Conservation (phyloP, 2,888 invertebrate genomes). For the Prenolepis imparis region DNA sequence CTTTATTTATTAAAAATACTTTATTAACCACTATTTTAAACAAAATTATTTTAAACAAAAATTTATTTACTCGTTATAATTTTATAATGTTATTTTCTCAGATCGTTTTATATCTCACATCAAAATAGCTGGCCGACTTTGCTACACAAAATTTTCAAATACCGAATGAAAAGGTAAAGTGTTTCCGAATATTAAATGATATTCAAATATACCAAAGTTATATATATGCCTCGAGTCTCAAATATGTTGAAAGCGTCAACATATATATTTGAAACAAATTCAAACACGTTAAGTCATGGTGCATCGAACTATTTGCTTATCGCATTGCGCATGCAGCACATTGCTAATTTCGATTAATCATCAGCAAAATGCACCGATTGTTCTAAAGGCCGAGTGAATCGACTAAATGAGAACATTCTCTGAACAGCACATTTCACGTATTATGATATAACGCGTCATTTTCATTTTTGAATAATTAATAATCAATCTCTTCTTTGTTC, state of each 20-base stretch:
- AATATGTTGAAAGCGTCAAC: slow-evolving; percentile 8
- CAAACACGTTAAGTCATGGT: slow-evolving; percentile 13
- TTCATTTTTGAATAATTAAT: neutral
- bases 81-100: neutral
- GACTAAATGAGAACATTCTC: neutral
- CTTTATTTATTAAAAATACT: neutral
- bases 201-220: neutral
- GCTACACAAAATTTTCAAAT: neutral
- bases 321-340: neutral
- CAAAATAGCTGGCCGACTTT: neutral
- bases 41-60: neutral
- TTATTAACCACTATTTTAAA: neutral
- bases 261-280: neutral
- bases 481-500: neutral
- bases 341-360: slow-evolving; percentile 31
- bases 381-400: neutral
- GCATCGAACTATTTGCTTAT: slow-evolving; percentile 13
- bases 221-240: slow-evolving; percentile 7
- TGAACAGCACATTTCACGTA: neutral
- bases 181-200: slow-evolving; percentile 1
- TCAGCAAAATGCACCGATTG: neutral
- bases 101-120: neutral
- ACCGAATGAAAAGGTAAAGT: neutral
- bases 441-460: neutral
- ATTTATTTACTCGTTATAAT: neutral